Evolutionary conservation across 2,797 vertebrate genomes (phyloP).

Genomic region (Enteromius argenteus): DNA sequence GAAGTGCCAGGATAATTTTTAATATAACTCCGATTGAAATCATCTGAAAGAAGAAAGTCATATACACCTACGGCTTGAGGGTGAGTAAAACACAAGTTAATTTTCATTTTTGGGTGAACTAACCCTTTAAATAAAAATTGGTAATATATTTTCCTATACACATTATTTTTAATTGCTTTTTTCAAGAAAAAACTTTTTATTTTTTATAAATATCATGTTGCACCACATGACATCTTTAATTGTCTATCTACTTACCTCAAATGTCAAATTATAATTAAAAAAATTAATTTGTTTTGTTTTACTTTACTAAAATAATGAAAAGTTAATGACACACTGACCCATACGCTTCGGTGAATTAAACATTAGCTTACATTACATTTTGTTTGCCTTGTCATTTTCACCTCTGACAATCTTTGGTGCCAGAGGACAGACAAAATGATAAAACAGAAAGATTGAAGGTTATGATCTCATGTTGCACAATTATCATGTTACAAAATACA

Average conservation of each 20-base stretch:
- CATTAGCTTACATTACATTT: neutral
- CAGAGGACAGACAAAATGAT: constrained; percentile 1
- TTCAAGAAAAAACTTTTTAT: neutral
- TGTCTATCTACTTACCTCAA: neutral
- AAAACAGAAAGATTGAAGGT: neutral
- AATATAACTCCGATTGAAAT: no score
- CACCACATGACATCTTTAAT: neutral
- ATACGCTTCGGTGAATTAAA: neutral
- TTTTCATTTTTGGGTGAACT: no score
- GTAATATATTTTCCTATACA: neutral
- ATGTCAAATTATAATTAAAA: neutral
- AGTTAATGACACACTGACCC: neutral
- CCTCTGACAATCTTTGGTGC: neutral
- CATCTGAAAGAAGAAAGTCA: no score
- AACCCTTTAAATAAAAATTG: neutral
- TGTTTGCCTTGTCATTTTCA: neutral
- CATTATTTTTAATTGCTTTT: neutral
- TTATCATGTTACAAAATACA: constrained; percentile 17
- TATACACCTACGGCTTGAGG: no score
- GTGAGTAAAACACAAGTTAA: no score
- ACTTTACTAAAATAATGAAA: neutral
- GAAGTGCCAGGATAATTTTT: no score
- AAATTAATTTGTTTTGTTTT: neutral
- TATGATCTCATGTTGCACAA: constrained; percentile 8
- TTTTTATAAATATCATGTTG: neutral